Percentiles rank a stretch among this genome's conserved stretches.
phyloP scores from a whole-genome alignment of 2,888 invertebrate species.

The Xestia sexstrigata region DNA sequence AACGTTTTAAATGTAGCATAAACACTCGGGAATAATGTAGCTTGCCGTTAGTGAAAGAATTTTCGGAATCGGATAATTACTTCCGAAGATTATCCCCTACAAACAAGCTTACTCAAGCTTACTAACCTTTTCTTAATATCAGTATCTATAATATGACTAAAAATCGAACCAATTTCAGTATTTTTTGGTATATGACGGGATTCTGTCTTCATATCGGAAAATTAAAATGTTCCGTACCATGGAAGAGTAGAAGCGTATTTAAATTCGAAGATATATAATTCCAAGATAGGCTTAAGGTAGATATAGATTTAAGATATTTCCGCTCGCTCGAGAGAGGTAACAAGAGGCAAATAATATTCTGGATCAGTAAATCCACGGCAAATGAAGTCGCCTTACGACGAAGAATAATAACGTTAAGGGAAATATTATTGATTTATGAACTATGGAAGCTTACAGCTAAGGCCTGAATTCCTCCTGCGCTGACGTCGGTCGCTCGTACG shows the following conservation, averaged over 20 bases:
- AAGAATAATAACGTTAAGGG: not conserved
- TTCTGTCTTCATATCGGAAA: conserved; percentile 11
- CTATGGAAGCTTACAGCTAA: too few relatives aligned
- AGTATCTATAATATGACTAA: too few relatives aligned
- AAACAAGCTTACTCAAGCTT: too few relatives aligned
- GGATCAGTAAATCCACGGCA: not conserved
- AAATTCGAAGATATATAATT: not conserved
- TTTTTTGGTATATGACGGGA: not conserved
- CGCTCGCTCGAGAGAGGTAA: not conserved
- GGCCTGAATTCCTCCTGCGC: too few relatives aligned
- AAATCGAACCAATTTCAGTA: not conserved
- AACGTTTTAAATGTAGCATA: too few relatives aligned
- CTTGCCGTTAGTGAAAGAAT: too few relatives aligned
- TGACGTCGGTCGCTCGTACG: too few relatives aligned
- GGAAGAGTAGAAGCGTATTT: not conserved
- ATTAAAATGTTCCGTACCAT: conserved; percentile 21
- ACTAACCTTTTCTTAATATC: too few relatives aligned
- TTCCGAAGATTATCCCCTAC: too few relatives aligned
- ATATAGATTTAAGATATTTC: not conserved
- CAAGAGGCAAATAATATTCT: not conserved
- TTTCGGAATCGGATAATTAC: too few relatives aligned
- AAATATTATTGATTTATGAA: too few relatives aligned
- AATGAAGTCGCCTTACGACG: not conserved
- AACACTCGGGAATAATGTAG: too few relatives aligned
- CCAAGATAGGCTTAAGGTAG: not conserved